Evolutionary conservation across 2,113 vertebrate species (phyloP), one percentile per base, ranked within the genome.

Genomic region (Hippocampus zosterae): DNA sequence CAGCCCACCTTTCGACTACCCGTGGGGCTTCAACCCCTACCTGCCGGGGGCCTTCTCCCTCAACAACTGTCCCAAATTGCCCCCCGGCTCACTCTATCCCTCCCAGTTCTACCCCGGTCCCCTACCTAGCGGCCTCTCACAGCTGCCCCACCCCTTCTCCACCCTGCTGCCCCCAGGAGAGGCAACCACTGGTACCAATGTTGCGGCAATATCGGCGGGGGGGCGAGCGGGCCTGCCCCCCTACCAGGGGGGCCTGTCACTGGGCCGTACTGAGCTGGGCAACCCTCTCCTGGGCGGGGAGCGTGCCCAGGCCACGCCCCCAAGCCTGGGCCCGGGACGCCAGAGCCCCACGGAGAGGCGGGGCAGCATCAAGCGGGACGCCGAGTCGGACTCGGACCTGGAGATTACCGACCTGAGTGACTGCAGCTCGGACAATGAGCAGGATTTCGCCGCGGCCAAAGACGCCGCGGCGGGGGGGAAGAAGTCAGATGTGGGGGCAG

Each of bases 381-480:
- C 93, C 0, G 93, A 93, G 81, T 93, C 92, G 1, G 95, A 96
- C 87, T 96, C 94, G 0, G 95, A 96, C 87, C 89, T 96, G 92
- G 95, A 96, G 84, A 94, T 96, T 76, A 96, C 95, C 0, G 95
- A 96, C 6, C 90, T 96, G 85, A 96, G 95, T 25, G 94, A 94
- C 88, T 95, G 94, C 89, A 96, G 95, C 83, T 96, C 95, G 0
- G 95, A 96, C 60, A 95, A 94, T 0, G 95, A 96, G 69, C 91
- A 91, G 0, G 94, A 94, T 15, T 92, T 92, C 65, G 23, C 82
- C 72, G 70, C 87, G 33, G 7, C 82, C 67, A 92, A 91, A 81
- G 88, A 86, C 27, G 69, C 84, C 72, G 71, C 70, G 55, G 50
- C 70, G 67, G 82, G 69, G 74, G 90, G 87, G 78, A 93, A 92